Percentiles rank a stretch among this genome's conserved stretches.
Evolutionary conservation across 2,888 invertebrate species (phyloP).

Genomic region (Watsonalla cultraria): DNA sequence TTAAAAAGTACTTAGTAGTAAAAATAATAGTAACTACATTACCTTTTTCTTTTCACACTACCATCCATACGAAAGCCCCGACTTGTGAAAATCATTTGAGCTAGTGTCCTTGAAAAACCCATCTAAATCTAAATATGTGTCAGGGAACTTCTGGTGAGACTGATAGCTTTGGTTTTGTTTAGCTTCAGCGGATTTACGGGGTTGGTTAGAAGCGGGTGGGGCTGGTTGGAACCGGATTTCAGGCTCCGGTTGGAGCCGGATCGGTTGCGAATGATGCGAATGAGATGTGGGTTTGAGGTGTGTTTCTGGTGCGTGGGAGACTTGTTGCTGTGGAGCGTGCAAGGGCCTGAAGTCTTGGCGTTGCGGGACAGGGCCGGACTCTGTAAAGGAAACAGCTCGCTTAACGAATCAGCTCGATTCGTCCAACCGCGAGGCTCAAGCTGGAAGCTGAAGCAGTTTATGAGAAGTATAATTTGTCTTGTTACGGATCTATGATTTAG

Average conservation of each 20-base stretch:
- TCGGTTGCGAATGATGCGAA: slow-evolving; percentile 25
- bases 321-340: slow-evolving; percentile 10
- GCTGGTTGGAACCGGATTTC: slow-evolving; percentile 19
- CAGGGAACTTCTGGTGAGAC: slow-evolving; percentile 27
- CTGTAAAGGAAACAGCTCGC: slow-evolving; percentile 58
- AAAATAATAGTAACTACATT: slow-evolving; percentile 16
- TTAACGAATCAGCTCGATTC: slow-evolving; percentile 51
- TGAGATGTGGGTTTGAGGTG: slow-evolving; percentile 22
- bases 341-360: slow-evolving; percentile 28
- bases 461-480: too few relatives aligned
- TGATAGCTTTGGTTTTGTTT: slow-evolving; percentile 16
- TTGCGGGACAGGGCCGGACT: slow-evolving; percentile 33
- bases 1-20: not conserved
- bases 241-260: slow-evolving; percentile 15
- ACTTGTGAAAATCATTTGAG: slow-evolving; percentile 11
- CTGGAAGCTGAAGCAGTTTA: not conserved
- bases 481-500: too few relatives aligned
- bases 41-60: slow-evolving; percentile 9
- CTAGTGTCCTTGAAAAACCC: slow-evolving; percentile 25
- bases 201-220: slow-evolving; percentile 16
- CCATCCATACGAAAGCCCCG: slow-evolving; percentile 26
- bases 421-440: slow-evolving; percentile 20
- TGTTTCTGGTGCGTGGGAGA: slow-evolving; percentile 11
- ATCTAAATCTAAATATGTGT: slow-evolving; percentile 33
- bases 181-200: slow-evolving; percentile 6